Percentiles rank a stretch among this genome's conserved stretches.
phyloP scores from a whole-genome alignment of 2,888 invertebrate genomes.

The Lissocephala sabroskyi region DNA sequence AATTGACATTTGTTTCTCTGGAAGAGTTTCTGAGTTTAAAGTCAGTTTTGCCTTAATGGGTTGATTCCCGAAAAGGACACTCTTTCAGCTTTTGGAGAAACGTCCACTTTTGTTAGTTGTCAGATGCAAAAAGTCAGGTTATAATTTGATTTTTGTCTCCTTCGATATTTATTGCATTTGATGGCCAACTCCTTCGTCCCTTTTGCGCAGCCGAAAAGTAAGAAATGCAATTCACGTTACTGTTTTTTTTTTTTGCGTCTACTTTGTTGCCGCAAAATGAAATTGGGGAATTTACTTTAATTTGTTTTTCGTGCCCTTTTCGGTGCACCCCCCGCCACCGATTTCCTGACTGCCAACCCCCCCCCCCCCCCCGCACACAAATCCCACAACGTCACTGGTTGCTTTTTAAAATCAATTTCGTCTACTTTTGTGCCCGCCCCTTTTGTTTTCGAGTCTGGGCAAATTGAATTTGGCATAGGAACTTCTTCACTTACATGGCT shows the following conservation, averaged over 20 bases:
- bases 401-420: slow-evolving; percentile 62
- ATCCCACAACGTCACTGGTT: slow-evolving; percentile 16
- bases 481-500: slow-evolving; percentile 28
- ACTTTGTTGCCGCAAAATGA: slow-evolving; percentile 58
- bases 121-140: too few relatives aligned
- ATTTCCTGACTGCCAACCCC: not conserved
- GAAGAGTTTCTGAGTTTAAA: too few relatives aligned
- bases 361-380: slow-evolving; percentile 10
- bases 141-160: too few relatives aligned
- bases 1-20: too few relatives aligned
- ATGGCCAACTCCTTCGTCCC: too few relatives aligned
- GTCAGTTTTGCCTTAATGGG: too few relatives aligned
- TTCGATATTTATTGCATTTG: too few relatives aligned
- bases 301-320: slow-evolving; percentile 57
- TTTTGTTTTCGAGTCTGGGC: slow-evolving; percentile 54
- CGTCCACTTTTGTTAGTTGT: too few relatives aligned
- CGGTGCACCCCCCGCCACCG: not conserved
- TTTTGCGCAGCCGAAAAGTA: too few relatives aligned
- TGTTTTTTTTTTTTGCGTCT: slow-evolving; percentile 18
- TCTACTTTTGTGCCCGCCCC: slow-evolving; percentile 44
- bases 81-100: too few relatives aligned
- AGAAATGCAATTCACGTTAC: not conserved
- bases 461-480: slow-evolving; percentile 59
- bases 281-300: slow-evolving; percentile 63
- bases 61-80: too few relatives aligned